phyloP scores from a whole-genome alignment of 1,140 invertebrate genomes.

The Lasioglossum albipes region DNA sequence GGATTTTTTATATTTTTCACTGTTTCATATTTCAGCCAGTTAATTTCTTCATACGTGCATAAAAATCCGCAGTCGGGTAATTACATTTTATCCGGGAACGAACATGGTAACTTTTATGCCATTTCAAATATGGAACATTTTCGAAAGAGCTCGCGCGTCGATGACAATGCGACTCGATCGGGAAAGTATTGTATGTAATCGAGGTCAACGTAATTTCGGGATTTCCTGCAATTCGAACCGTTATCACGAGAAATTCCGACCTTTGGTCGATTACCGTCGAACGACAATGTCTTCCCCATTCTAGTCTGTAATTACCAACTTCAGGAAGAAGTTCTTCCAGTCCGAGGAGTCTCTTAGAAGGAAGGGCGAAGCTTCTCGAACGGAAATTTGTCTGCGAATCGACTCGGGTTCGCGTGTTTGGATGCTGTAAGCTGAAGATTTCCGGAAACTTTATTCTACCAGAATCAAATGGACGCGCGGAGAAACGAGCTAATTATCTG shows the following conservation, averaged over 20 bases:
- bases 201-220: background rate
- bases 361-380: background rate
- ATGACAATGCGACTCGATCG: background rate
- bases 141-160: background rate
- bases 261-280: slow-evolving; percentile 2
- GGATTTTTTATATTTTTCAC: too few species aligned
- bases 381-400: background rate
- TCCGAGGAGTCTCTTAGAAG: background rate
- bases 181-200: background rate
- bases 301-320: slow-evolving; percentile 10
- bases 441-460: background rate
- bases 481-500: background rate
- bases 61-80: too few species aligned
- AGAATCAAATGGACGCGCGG: background rate
- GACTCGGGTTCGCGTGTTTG: background rate
- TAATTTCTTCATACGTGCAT: too few species aligned
- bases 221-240: background rate
- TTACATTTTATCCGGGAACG: too few species aligned
- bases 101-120: too few species aligned
- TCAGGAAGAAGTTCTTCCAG: background rate
- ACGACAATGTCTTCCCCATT: slow-evolving; percentile 12
- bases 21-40: too few species aligned
- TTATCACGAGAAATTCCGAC: slow-evolving; percentile 2
- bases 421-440: background rate
- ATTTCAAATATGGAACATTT: background rate